These are phyloP conservation scores for Arctia plantaginis DNA, from an alignment of 2,888 invertebrate species.

Conservation along the genomic window DNA sequence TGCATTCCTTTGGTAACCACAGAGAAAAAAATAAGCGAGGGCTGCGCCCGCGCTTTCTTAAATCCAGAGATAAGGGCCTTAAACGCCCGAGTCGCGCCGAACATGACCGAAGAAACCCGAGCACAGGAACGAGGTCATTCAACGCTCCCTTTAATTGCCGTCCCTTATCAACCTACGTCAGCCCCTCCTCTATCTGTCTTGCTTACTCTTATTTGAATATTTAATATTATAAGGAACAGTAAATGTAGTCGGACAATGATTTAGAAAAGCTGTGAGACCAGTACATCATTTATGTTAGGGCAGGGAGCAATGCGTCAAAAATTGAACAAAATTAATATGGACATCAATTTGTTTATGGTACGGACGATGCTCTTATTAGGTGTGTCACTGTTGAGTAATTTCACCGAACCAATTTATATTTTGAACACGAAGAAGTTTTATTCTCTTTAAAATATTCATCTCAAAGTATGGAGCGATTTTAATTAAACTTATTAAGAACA, in stretches of 20 bases:
- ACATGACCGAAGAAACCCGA: constrained; percentile 68
- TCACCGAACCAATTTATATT: constrained; percentile 40
- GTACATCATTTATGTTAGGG: constrained; percentile 63
- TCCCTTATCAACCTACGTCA: constrained; percentile 71
- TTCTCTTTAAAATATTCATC: neutral
- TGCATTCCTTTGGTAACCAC: constrained; percentile 55
- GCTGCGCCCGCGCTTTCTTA: constrained; percentile 76
- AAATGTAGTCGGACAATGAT: constrained; percentile 70
- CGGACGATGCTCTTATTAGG: constrained; percentile 62
- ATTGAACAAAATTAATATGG: constrained; percentile 78
- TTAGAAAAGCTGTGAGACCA: constrained; percentile 69
- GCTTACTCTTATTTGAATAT: constrained; percentile 72
- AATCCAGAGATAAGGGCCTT: constrained; percentile 76
- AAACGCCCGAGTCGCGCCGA: constrained; percentile 67
- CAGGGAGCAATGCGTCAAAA: constrained; percentile 62
- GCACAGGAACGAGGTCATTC: constrained; percentile 71
- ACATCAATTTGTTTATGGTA: constrained; percentile 67
- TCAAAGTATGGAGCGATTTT: neutral
- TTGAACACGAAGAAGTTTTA: neutral
- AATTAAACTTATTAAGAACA: neutral
- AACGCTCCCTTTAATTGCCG: constrained; percentile 74
- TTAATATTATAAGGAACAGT: constrained; percentile 69
- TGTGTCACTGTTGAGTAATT: constrained; percentile 23
- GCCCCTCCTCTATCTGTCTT: constrained; percentile 56
- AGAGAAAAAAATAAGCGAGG: constrained; percentile 56